These are phyloP conservation scores for Harpagoxenus sublaevis DNA, from an alignment of 2,888 invertebrate genomes.

Conservation along the genomic window DNA sequence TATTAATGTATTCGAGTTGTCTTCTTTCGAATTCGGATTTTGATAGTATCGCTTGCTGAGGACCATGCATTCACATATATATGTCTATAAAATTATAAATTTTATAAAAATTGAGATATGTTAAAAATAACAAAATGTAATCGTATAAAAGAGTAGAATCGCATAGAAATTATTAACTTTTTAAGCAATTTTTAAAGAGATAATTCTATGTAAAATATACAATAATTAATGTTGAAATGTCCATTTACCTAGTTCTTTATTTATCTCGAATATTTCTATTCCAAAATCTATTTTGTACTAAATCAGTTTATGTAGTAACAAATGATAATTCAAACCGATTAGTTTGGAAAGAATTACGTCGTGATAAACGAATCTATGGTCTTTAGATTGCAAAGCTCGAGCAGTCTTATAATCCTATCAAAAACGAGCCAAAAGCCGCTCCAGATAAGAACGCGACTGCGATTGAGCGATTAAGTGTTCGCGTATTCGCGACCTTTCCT, in stretches of 20 bases:
- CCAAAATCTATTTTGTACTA: not conserved
- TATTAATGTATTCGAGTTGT: slow-evolving; percentile 17
- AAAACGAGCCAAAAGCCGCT: not conserved
- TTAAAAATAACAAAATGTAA: slow-evolving; percentile 19
- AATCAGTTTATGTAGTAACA: not conserved
- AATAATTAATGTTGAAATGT: not conserved
- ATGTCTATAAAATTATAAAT: not conserved
- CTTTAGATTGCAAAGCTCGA: slow-evolving; percentile 11
- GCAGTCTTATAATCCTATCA: slow-evolving; percentile 1
- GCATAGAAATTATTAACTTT: not conserved
- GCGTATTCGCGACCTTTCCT: not conserved
- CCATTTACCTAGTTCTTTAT: not conserved
- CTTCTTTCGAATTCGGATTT: slow-evolving; percentile 22
- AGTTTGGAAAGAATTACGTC: not conserved
- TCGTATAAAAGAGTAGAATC: not conserved
- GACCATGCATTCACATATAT: slow-evolving; percentile 1
- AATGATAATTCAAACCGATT: not conserved
- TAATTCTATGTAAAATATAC: not conserved
- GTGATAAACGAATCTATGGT: slow-evolving; percentile 9
- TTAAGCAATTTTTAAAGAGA: not conserved
- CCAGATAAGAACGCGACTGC: not conserved
- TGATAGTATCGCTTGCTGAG: not conserved
- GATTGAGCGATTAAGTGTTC: slow-evolving; percentile 1
- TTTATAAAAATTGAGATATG: slow-evolving; percentile 2
- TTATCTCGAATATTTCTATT: not conserved